Percentiles rank a stretch among this genome's conserved stretches.
Evolutionary conservation across 2,888 invertebrate genomes (phyloP).

Genomic region (Phanerotoma sp.): DNA sequence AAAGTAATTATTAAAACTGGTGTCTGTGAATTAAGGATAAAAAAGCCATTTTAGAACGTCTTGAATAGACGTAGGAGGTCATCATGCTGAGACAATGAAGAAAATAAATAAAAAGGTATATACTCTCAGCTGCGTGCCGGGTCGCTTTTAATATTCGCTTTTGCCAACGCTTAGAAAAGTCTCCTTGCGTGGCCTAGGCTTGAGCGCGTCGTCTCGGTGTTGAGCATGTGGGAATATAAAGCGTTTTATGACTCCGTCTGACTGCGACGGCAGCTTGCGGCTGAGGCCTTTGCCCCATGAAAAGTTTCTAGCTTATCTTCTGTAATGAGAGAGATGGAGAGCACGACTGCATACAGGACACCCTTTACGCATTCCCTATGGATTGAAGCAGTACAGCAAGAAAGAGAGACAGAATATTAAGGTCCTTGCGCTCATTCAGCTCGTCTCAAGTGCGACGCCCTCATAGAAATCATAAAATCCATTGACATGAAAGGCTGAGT

Average conservation of each 20-base stretch:
- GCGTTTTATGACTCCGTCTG: slow-evolving; percentile 38
- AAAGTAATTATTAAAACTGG: too few relatives aligned
- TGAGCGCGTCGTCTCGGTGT: slow-evolving; percentile 23
- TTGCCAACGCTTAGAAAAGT: background rate
- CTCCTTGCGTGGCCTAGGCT: background rate
- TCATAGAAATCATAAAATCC: slow-evolving; percentile 10
- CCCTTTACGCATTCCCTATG: too few relatives aligned
- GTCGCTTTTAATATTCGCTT: slow-evolving; percentile 10
- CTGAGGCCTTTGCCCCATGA: slow-evolving; percentile 7
- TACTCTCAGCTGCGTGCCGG: slow-evolving; percentile 10
- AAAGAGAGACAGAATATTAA: slow-evolving; percentile 10
- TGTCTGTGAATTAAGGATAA: too few relatives aligned
- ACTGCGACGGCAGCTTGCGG: slow-evolving; percentile 21
- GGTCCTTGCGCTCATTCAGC: slow-evolving; percentile 19
- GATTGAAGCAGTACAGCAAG: too few relatives aligned
- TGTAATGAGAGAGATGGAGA: background rate
- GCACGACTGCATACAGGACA: background rate
- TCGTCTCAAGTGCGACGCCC: slow-evolving; percentile 22
- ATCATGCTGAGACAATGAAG: background rate
- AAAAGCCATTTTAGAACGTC: background rate
- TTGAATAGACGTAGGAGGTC: slow-evolving; percentile 4
- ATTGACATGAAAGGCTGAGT: slow-evolving; percentile 1
- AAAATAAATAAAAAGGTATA: slow-evolving; percentile 1
- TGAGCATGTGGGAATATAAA: slow-evolving; percentile 36
- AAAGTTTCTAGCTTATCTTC: slow-evolving; percentile 16